A percentile compares a stretch with the other conserved stretches of the same genome.
These are phyloP conservation scores for Ophion ventricosus DNA, from an alignment of 2,888 invertebrate species.

Conservation along the genomic window DNA sequence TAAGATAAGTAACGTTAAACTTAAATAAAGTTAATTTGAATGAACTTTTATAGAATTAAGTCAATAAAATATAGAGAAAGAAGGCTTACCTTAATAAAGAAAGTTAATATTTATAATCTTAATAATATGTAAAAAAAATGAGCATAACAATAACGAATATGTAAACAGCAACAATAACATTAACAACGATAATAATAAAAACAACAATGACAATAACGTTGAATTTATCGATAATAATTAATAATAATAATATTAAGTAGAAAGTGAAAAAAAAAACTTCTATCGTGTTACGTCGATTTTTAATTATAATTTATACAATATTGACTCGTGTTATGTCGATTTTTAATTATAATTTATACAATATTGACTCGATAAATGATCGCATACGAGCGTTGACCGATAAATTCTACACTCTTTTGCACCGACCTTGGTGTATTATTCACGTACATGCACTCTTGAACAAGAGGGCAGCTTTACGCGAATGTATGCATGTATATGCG, in stretches of 20 bases:
- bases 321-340: slow-evolving; percentile 11
- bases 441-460: not conserved
- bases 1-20: too few relatives aligned
- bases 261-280: slow-evolving; percentile 3
- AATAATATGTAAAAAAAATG: too few relatives aligned
- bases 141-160: too few relatives aligned
- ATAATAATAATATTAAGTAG: slow-evolving; percentile 2
- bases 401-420: slow-evolving; percentile 42
- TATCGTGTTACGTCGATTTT: not conserved
- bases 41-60: too few relatives aligned
- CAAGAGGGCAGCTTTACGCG: not conserved
- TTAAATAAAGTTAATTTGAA: too few relatives aligned
- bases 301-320: slow-evolving; percentile 38
- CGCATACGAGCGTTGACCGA: slow-evolving; percentile 40
- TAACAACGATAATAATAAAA: not conserved
- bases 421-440: slow-evolving; percentile 47
- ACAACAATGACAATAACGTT: not conserved
- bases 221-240: not conserved
- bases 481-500: not conserved
- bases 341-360: slow-evolving; percentile 29
- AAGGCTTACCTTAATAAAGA: too few relatives aligned
- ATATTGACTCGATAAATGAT: slow-evolving; percentile 29
- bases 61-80: too few relatives aligned
- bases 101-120: too few relatives aligned
- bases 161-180: not conserved